Percentiles rank a stretch among this genome's conserved stretches.
These are phyloP conservation scores for Anas platyrhynchos DNA, from an alignment of 2,113 vertebrate species.

Conservation along the genomic window DNA sequence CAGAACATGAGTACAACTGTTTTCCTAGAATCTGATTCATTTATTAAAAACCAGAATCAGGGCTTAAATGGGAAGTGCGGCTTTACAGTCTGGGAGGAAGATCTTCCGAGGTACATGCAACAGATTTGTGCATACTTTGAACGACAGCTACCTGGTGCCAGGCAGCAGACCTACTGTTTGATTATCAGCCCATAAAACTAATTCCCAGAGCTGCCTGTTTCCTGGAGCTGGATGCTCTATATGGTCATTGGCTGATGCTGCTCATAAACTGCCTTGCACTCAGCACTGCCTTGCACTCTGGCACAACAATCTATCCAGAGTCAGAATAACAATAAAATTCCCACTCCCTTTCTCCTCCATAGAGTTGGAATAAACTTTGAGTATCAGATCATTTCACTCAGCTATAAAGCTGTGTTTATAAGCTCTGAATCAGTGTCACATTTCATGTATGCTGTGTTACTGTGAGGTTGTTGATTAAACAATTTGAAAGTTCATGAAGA, in stretches of 20 bases:
- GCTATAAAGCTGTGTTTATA: conserved; percentile 7
- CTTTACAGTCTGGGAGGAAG: neutral
- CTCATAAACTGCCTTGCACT: neutral
- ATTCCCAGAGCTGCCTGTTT: neutral
- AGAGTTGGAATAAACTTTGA: neutral
- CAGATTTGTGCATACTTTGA: neutral
- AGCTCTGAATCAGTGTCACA: neutral
- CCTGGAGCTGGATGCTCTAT: neutral
- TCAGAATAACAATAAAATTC: conserved; percentile 10
- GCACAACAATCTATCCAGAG: neutral
- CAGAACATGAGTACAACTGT: neutral
- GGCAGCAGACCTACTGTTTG: neutral
- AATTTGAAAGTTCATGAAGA: conserved; percentile 47
- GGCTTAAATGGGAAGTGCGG: neutral
- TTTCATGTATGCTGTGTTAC: neutral
- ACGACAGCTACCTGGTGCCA: neutral
- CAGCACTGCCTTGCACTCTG: neutral
- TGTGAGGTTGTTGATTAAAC: conserved; percentile 19
- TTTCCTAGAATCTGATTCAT: neutral
- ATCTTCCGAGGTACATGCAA: neutral
- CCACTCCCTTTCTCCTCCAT: neutral
- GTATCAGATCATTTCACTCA: neutral
- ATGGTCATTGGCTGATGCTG: neutral
- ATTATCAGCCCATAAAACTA: conserved; percentile 19
- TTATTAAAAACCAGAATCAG: neutral